A percentile compares a stretch with the other conserved stretches of the same genome.
Conservation (phyloP, 2,113 vertebrate species). For the Percina caprodes region DNA sequence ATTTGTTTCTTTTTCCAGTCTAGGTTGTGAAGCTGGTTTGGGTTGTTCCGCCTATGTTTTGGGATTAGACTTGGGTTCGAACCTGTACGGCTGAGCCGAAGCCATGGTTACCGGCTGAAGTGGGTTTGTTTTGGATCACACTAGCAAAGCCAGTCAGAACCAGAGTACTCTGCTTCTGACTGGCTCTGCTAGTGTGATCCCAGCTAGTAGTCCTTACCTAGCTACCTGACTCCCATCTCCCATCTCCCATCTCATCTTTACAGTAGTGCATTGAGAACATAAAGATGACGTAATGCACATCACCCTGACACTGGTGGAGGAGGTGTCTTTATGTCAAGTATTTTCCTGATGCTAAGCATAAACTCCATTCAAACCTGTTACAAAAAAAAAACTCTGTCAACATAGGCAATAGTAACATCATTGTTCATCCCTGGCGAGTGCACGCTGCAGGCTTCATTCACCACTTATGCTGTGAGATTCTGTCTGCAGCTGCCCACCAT, state of each 20-base stretch:
- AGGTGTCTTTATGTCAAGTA: conserved; percentile 16
- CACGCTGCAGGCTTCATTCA: conserved; percentile 12
- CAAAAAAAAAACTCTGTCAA: conserved; percentile 11
- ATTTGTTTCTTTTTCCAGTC: too few species aligned
- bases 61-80: too few species aligned
- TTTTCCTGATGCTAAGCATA: conserved; percentile 22
- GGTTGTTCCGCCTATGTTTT: too few species aligned
- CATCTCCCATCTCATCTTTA: conserved; percentile 1
- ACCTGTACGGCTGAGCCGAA: too few species aligned
- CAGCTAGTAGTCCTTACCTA: too few species aligned
- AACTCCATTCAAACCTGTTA: conserved; percentile 15
- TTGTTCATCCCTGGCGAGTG: conserved; percentile 50
- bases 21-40: too few species aligned
- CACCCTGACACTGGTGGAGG: background rate
- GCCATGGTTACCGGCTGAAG: too few species aligned
- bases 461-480: conserved; percentile 37
- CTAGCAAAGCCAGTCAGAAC: too few species aligned
- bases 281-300: conserved; percentile 25
- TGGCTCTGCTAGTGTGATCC: too few species aligned
- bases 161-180: too few species aligned
- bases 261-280: conserved; percentile 5
- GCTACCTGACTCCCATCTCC: too few species aligned
- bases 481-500: conserved; percentile 69
- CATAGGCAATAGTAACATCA: conserved; percentile 34
- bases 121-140: too few species aligned